These are phyloP conservation scores for Helobdella robusta DNA, from an alignment of 2,888 invertebrate genomes.

Conservation along the genomic window DNA sequence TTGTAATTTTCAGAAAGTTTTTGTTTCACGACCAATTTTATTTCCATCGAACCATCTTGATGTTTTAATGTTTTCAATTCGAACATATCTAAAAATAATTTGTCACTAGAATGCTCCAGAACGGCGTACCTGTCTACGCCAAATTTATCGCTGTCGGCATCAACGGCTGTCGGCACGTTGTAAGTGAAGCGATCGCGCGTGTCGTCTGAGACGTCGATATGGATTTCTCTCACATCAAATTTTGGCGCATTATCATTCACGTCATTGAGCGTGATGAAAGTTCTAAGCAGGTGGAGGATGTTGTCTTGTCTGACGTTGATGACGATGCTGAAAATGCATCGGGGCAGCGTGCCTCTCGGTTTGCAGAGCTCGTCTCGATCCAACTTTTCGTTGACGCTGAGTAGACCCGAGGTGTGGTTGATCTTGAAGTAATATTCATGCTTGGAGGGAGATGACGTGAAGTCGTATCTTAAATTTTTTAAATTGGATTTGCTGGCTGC, in stretches of 20 bases:
- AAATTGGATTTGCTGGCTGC: not conserved
- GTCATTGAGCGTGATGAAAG: constrained; percentile 28
- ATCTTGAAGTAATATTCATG: constrained; percentile 16
- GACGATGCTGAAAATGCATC: constrained; percentile 28
- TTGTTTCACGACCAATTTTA: constrained; percentile 8
- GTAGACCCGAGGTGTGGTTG: constrained; percentile 20
- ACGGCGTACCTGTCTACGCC: constrained; percentile 24
- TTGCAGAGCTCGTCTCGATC: constrained; percentile 25
- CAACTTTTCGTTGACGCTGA: constrained; percentile 10
- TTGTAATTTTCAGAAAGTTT: not conserved
- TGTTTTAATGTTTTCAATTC: constrained; percentile 1
- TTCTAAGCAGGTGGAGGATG: constrained; percentile 29
- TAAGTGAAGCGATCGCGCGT: constrained; percentile 23
- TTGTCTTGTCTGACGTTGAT: constrained; percentile 30
- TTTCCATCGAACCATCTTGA: constrained; percentile 21
- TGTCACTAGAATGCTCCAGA: not conserved
- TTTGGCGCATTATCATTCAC: constrained; percentile 32
- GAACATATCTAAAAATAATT: not conserved
- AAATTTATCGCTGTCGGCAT: constrained; percentile 27
- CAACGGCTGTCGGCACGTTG: constrained; percentile 28
- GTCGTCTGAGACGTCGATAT: constrained; percentile 28
- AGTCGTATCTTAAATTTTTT: constrained; percentile 12
- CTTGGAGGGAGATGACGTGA: constrained; percentile 15
- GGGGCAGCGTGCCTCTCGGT: not conserved
- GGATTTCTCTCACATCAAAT: constrained; percentile 25